Evolutionary conservation across 2,888 invertebrate genomes (phyloP).

Genomic region (Drosophila parthenogenetica): DNA sequence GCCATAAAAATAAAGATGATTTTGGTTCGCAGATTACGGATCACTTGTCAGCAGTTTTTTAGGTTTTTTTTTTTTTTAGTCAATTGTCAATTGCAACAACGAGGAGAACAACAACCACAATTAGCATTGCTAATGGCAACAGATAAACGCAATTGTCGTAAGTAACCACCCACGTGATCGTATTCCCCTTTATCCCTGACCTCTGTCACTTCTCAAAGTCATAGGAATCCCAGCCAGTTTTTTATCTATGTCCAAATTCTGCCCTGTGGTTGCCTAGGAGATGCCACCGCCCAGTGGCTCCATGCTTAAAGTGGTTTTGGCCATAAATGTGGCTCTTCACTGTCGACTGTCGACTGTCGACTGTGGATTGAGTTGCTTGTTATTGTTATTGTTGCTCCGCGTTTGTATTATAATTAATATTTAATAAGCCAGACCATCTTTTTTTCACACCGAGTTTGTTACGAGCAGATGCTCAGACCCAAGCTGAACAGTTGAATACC

Average conservation of each 20-base stretch:
- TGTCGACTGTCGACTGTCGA: slow-evolving; percentile 8
- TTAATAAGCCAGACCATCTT: slow-evolving; percentile 70
- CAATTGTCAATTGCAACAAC: slow-evolving; percentile 38
- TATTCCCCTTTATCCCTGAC: slow-evolving; percentile 6
- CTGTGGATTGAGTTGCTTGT: slow-evolving; percentile 16
- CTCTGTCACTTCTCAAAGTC: slow-evolving; percentile 13
- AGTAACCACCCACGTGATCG: slow-evolving; percentile 53
- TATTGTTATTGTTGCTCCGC: slow-evolving; percentile 42
- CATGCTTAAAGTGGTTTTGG: slow-evolving; percentile 64
- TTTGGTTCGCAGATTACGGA: slow-evolving; percentile 58
- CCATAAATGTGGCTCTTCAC: slow-evolving; percentile 65
- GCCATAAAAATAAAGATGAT: slow-evolving; percentile 78
- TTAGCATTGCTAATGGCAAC: slow-evolving; percentile 73
- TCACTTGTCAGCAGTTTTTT: slow-evolving; percentile 57
- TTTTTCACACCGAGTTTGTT: slow-evolving; percentile 41
- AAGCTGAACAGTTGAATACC: neutral
- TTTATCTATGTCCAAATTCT: slow-evolving; percentile 68
- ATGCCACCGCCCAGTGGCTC: slow-evolving; percentile 76
- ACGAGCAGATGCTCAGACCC: neutral
- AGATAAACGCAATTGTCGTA: slow-evolving; percentile 55
- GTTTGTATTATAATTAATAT: slow-evolving; percentile 75
- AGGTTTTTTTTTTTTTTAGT: neutral
- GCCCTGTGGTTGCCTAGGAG: slow-evolving; percentile 40
- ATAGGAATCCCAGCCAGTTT: slow-evolving; percentile 56
- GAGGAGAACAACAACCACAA: slow-evolving; percentile 44